Conservation (phyloP, 2,797 vertebrate species). For the Eidolon dupreanum region DNA sequence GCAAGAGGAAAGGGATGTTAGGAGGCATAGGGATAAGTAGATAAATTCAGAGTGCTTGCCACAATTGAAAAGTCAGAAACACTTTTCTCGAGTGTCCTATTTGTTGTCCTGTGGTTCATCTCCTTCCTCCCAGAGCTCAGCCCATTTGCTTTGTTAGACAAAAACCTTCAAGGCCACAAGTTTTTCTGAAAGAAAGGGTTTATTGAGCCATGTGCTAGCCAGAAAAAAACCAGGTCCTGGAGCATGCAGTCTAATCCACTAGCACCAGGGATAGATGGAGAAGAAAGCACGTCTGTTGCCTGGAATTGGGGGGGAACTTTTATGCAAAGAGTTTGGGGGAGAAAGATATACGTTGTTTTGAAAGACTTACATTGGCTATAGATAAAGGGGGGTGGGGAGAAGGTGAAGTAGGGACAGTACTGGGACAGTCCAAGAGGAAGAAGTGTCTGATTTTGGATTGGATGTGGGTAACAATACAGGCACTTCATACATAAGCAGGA, state of each 20-base stretch:
- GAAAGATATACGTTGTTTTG: neutral
- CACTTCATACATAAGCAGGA: neutral
- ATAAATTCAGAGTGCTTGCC: neutral
- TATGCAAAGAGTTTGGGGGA: neutral
- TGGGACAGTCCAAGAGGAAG: neutral
- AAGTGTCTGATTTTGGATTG: neutral
- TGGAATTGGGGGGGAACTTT: neutral
- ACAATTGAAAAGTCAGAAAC: neutral
- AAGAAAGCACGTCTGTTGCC: neutral
- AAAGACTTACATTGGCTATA: neutral
- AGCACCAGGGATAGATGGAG: neutral
- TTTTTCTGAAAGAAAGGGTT: neutral
- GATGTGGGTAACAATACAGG: neutral
- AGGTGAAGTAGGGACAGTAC: neutral
- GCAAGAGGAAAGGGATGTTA: neutral
- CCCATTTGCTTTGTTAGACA: neutral
- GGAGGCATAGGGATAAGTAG: neutral
- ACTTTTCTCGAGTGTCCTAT: neutral
- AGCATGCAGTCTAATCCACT: neutral
- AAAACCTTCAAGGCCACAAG: neutral
- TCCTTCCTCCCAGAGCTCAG: neutral
- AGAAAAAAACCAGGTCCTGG: neutral
- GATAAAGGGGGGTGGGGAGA: neutral
- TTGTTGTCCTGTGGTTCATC: fast-evolving
- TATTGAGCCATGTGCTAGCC: neutral